Base-by-base conservation (phyloP, 2,113 vertebrate species). In the Pollimyrus isidori region DNA sequence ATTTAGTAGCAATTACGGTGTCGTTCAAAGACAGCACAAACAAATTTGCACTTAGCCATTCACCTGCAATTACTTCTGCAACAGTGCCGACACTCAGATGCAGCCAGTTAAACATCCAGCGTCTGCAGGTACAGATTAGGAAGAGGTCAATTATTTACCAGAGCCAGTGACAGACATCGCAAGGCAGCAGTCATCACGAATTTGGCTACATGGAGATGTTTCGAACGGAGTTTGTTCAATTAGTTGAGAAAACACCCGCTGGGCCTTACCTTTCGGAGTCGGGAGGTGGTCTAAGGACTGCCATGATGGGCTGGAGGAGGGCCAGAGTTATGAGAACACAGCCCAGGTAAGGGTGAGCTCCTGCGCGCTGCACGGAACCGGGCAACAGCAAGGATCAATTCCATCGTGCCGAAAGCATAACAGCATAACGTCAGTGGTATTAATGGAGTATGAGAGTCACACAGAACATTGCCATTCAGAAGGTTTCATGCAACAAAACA, bases 21-120 rank as follows among this genome's bases (percentile, higher is more conserved):
- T 15, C 52, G 69, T 82, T 50, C n/a, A 53, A 84, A 85, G 82
- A 39, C 7, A 89, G 42, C 7, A 21, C 35, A 86, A 89, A 85
- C 62, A 23, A 26, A 52, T 35, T n/a, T 89, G 35, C 50, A 48
- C 52, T 84, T 48, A 26, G 9, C 90, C 89, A 92, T 94, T 97
- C 92, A 98, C 97, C 97, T 93, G 97, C 96, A 86, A 97, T 90
- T 92, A 97, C 96, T 93, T 97, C 96, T 90, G 94, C 94, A 90
- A 93, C 91, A 42, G 95, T 96, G 17, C 97, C 97, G 83, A 92
- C 92, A 90, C 94, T 93, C 94, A 96, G 96, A 45, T 98, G 97
- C 89, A 95, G 91, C 97, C 97, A 97, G 92, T 95, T 97, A 93
- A 98, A 98, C 39, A 97, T 90, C 1, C 93, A 93, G 90, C 97